Base-by-base conservation (phyloP, 2,888 invertebrate species). In the Sphaerophoria rueppellii region DNA sequence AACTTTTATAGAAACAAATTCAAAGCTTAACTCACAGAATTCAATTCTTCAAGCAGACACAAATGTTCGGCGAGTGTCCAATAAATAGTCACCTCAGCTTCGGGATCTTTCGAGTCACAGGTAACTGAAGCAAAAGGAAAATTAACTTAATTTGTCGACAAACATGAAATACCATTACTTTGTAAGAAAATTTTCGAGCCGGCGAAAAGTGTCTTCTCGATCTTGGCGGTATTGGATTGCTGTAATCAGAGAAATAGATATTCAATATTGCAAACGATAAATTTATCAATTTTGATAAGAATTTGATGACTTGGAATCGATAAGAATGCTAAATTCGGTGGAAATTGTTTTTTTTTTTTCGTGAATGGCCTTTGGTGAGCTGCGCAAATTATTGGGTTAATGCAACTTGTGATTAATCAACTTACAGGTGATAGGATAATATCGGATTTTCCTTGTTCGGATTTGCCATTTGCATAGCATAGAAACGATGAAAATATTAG, bases 101-200 rank as follows among this genome's bases (percentile, higher is more conserved):
- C 89, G 14, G 89, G 87, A 12, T 89, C 87, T 6, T 89, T 89
- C 5, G 92, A 89, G 50, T 92, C 91, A 88, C 93, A 93, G 69
- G 92, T 92, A 80, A 93, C 93, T 93, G 86, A 70, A 91, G 89
- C 60, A 82, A 72, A 80, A 48, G 14, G 14, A 72, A 69, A 58
- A 65, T 11, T 57, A 63, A 32, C 3, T 48, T 16, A 35, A n/a
- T 14, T 2, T 37, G 46, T 0, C 0, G 14, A 14, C n/a, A 43
- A 40, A 35, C 0, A 9, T 58, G 24, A 50, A 12, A 6, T 55
- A 86, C 89, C 94, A 94, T 57, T 92, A 96, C 96, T 93, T 91
- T 93, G 93, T 70, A 96, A 93, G 89, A 93, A 94, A 76, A 96
- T 93, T 90, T 95, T 94, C 1, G 96, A 95, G 85, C 94, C 94